A percentile compares a stretch with the other conserved stretches of the same genome.
phyloP scores from a whole-genome alignment of 2,113 vertebrate species.

The Ammospiza nelsoni region DNA sequence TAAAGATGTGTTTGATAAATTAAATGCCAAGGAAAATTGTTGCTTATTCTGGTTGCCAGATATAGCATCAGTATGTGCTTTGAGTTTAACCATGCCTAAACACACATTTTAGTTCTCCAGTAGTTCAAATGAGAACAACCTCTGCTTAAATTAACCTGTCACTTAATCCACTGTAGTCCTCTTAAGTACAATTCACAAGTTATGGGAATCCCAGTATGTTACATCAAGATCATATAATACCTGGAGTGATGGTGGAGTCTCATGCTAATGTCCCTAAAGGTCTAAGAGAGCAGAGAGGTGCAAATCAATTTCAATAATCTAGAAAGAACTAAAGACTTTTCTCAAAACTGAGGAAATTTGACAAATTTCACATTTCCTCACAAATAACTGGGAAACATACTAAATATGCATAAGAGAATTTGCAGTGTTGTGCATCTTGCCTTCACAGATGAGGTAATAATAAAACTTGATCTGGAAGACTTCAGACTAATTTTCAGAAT shows the following conservation, averaged over 20 bases:
- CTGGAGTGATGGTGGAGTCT: background rate
- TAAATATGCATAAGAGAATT: background rate
- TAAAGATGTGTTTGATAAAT: slow-evolving; percentile 28
- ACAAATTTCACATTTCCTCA: background rate
- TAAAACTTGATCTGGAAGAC: background rate
- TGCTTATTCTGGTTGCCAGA: background rate
- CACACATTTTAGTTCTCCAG: background rate
- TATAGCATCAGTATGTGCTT: background rate
- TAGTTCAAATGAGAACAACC: background rate
- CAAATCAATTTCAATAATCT: background rate
- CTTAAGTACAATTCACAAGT: background rate
- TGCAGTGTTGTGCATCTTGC: background rate
- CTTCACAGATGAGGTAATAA: background rate
- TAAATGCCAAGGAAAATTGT: slow-evolving; percentile 22
- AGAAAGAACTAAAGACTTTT: background rate
- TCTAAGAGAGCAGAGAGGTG: slow-evolving; percentile 2
- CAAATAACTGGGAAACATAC: background rate
- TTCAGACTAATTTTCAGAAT: background rate
- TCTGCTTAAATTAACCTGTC: slow-evolving; percentile 27
- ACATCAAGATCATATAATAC: background rate
- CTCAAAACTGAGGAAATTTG: background rate
- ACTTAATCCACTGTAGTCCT: background rate
- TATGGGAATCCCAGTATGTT: background rate
- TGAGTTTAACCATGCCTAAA: slow-evolving; percentile 30
- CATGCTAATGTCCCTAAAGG: background rate